Conservation (phyloP, 1,140 invertebrate species). For the Drosophila bocqueti region DNA sequence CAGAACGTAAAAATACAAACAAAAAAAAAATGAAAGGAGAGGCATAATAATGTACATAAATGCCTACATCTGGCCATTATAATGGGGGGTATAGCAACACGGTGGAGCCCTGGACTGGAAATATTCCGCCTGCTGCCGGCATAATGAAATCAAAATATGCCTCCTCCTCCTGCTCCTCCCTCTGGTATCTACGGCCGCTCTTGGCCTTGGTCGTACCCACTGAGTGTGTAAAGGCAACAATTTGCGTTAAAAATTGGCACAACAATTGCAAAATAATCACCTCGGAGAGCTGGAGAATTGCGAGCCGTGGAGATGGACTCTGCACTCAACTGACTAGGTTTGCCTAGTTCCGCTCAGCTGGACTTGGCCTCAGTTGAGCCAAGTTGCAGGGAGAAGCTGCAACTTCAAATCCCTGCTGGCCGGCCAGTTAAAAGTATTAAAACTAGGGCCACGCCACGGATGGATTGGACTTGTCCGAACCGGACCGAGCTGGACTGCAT, state of each 20-base stretch:
- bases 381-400: not conserved
- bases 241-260: conserved; percentile 63
- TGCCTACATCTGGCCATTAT: conserved; percentile 54
- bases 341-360: conserved; percentile 34
- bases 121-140: conserved; percentile 45
- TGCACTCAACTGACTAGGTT: conserved; percentile 20
- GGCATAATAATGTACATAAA: conserved; percentile 48
- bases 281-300: conserved; percentile 56
- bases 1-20: conserved; percentile 47
- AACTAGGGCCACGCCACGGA: conserved; percentile 21
- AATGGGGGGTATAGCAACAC: conserved; percentile 45
- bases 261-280: conserved; percentile 77
- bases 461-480: not conserved
- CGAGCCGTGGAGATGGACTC: conserved; percentile 21
- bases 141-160: conserved; percentile 75
- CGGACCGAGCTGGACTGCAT: conserved; percentile 4
- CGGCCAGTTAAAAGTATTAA: conserved; percentile 56
- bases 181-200: not conserved
- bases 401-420: conserved; percentile 50
- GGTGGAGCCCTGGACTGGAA: conserved; percentile 27
- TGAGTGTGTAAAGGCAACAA: conserved; percentile 37
- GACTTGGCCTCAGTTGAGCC: not conserved
- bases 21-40: conserved; percentile 1
- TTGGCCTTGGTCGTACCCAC: not conserved
- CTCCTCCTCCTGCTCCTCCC: not conserved